Percentiles rank a stretch among this genome's conserved stretches.
phyloP scores from a whole-genome alignment of 2,113 vertebrate species.

The Phalacrocorax carbo region DNA sequence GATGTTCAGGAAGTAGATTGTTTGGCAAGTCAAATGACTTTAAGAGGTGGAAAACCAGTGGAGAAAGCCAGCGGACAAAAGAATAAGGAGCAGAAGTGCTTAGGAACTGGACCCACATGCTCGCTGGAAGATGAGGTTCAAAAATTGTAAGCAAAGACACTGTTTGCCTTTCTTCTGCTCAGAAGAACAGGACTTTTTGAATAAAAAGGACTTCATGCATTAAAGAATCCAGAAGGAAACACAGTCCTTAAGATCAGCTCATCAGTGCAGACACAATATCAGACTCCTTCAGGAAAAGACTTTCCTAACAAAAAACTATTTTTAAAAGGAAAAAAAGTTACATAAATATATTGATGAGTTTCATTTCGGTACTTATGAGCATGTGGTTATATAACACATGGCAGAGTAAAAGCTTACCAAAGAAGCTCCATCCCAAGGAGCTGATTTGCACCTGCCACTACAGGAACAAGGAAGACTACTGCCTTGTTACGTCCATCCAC shows the following conservation, averaged over 20 bases:
- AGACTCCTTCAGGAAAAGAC: background rate
- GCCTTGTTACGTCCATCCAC: background rate
- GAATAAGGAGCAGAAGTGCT: background rate
- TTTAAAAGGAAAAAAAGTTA: background rate
- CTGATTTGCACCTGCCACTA: background rate
- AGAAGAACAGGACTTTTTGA: background rate
- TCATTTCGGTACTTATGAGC: background rate
- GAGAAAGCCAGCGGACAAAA: background rate
- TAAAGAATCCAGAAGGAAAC: background rate
- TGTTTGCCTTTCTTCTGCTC: background rate
- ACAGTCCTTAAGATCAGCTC: background rate
- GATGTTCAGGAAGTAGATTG: background rate
- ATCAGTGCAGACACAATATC: background rate
- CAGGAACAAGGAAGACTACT: background rate
- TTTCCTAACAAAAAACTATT: background rate
- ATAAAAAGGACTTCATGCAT: background rate
- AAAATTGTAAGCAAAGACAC: background rate
- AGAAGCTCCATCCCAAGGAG: background rate
- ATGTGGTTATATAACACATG: background rate
- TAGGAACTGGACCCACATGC: background rate
- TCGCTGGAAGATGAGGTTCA: background rate
- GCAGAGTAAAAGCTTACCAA: background rate
- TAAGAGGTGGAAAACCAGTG: background rate
- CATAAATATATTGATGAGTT: background rate
- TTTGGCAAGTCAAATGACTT: background rate